Percentiles rank a stretch among this genome's conserved stretches.
These are phyloP conservation scores for Rhagium mordax DNA, from an alignment of 2,888 invertebrate species.

Conservation along the genomic window DNA sequence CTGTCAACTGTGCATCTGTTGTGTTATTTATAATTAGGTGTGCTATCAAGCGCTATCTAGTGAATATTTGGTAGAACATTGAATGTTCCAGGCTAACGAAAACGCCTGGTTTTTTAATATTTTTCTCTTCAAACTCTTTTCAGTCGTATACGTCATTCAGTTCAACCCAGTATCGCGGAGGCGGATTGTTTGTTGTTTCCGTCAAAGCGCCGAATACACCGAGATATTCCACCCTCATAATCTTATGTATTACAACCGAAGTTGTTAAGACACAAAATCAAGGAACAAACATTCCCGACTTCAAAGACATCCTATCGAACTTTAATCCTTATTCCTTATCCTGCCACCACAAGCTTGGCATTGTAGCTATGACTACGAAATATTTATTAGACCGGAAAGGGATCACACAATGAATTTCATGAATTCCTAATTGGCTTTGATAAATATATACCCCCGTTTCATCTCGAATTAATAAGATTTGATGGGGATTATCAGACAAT, in stretches of 20 bases:
- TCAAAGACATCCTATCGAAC: slow-evolving; percentile 45
- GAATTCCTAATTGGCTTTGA: slow-evolving; percentile 47
- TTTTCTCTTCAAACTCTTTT: too few relatives aligned
- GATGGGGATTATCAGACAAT: slow-evolving; percentile 31
- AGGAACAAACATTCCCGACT: slow-evolving; percentile 54
- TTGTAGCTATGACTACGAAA: slow-evolving; percentile 33
- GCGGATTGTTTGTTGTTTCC: too few relatives aligned
- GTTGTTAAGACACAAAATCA: slow-evolving; percentile 56
- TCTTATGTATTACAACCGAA: slow-evolving; percentile 34
- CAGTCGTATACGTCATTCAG: too few relatives aligned
- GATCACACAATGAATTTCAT: slow-evolving; percentile 42
- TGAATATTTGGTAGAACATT: too few relatives aligned
- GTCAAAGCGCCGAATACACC: neutral
- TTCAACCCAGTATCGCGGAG: too few relatives aligned
- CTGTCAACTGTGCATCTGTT: too few relatives aligned
- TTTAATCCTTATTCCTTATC: slow-evolving; percentile 41
- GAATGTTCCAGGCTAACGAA: too few relatives aligned
- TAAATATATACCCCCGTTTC: slow-evolving; percentile 20
- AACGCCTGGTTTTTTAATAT: too few relatives aligned
- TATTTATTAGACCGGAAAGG: slow-evolving; percentile 41
- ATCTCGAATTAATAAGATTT: slow-evolving; percentile 36
- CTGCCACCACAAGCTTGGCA: slow-evolving; percentile 17
- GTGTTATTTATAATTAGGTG: too few relatives aligned
- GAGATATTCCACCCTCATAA: slow-evolving; percentile 8
- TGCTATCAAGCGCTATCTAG: too few relatives aligned